Evolutionary conservation across 1,140 invertebrate species (phyloP), one percentile per base, ranked within the genome.

Genomic region (Brachionus rotundiformis): DNA sequence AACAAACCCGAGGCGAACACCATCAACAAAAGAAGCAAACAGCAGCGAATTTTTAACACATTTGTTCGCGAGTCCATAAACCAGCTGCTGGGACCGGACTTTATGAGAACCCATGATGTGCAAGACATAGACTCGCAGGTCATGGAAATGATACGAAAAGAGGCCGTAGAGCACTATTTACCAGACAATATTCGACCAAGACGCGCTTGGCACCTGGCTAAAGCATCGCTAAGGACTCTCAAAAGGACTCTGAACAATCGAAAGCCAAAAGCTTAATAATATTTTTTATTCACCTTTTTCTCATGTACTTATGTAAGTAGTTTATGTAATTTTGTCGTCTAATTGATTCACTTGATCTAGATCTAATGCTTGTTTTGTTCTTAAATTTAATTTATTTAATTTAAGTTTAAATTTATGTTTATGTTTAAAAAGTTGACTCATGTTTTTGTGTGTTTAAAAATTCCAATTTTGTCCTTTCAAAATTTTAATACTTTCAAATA

Each of bases 81-180:
- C 27, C 76, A 79, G 25, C 36, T 79, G 33, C 29, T 79, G 1
- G 76, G 76, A 8, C 29, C 76, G 6, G 76, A 79, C 41, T 79
- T 79, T 79, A 79, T 79, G 76, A 54, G 76, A 33, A 79, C 47
- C 10, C 76, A 79, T 63, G 76, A 79, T 41, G 76, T 79, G 0
- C 76, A 79, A 59, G 76, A 79, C 36, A 79, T 79, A 29, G 76
- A 79, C 23, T 23, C 76, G n/a, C 47, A 79, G 25, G 47, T 79
- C 16, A 79, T 79, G 76, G 76, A 79, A 59, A 79, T 79, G 76
- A 79, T 79, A 16, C 27, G 59, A 61, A 63, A 79, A 39, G 47
- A 79, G 19, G 76, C 76, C 8, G 49, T 79, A 5, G 44, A 79
- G 23, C 31, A 79, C n/a, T 79, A 79, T 63, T 41, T 79, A 41